Percentiles rank a stretch among this genome's conserved stretches.
These are phyloP conservation scores for Oligia latruncula DNA, from an alignment of 2,888 invertebrate genomes.

Conservation along the genomic window DNA sequence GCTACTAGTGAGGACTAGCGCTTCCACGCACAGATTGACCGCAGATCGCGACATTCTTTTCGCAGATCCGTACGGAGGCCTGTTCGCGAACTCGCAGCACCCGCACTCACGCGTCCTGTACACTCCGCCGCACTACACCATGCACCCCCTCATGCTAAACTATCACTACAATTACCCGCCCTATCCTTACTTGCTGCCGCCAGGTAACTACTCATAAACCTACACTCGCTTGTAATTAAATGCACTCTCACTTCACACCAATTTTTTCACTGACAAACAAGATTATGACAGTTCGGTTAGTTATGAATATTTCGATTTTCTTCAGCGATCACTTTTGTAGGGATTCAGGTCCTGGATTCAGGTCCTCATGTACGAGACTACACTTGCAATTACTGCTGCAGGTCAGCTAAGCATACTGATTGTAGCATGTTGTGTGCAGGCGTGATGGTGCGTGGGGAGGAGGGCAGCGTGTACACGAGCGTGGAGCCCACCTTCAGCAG, in stretches of 20 bases:
- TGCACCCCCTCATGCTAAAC: constrained; percentile 87
- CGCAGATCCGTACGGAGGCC: constrained; percentile 87
- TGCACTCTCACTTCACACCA: constrained; percentile 44
- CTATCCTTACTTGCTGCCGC: constrained; percentile 87
- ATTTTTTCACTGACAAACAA: constrained; percentile 3
- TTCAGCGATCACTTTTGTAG: constrained; percentile 7
- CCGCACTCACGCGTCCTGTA: constrained; percentile 87
- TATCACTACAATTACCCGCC: constrained; percentile 88
- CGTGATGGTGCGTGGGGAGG: constrained; percentile 94
- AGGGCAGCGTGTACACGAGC: constrained; percentile 96
- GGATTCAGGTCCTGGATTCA: constrained; percentile 16
- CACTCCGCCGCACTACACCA: constrained; percentile 88
- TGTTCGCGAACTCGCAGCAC: constrained; percentile 86
- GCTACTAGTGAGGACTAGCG: constrained; percentile 87
- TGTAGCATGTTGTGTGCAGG: constrained; percentile 85
- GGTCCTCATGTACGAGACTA: constrained; percentile 31
- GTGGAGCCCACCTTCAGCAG: constrained; percentile 96
- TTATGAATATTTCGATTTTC: constrained; percentile 11
- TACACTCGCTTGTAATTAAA: constrained; percentile 61
- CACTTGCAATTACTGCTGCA: background rate
- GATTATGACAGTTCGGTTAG: background rate
- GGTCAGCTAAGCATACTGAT: constrained; percentile 42
- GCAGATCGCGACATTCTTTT: constrained; percentile 80
- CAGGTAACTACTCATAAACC: constrained; percentile 81
- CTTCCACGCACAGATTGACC: constrained; percentile 80